phyloP scores from a whole-genome alignment of 2,797 vertebrate genomes.

The Alosa sapidissima region DNA sequence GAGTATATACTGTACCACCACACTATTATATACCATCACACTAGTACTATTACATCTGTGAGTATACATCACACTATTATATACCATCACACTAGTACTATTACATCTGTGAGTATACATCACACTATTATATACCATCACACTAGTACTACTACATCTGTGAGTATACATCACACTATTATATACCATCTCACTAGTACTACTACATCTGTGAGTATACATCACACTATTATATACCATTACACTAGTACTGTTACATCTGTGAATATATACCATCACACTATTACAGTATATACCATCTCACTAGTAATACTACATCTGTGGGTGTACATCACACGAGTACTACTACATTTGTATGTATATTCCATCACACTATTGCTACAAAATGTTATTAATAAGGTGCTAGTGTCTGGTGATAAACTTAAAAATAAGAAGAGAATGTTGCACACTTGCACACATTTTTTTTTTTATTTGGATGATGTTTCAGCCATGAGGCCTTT shows the following conservation, averaged over 20 bases:
- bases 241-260: not conserved
- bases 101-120: too few species aligned
- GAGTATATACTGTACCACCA: not conserved
- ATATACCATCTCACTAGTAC: not conserved
- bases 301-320: too few species aligned
- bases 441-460: too few species aligned
- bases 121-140: not conserved
- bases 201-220: constrained; percentile 54
- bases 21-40: not conserved
- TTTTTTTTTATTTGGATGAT: too few species aligned
- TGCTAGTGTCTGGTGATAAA: too few species aligned
- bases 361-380: too few species aligned
- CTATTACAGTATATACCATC: too few species aligned
- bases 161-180: not conserved
- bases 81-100: not conserved
- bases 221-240: not conserved
- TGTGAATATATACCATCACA: not conserved
- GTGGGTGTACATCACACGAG: not conserved
- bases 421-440: too few species aligned
- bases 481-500: too few species aligned
- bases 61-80: not conserved
- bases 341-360: constrained; percentile 53
- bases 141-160: not conserved
- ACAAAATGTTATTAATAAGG: too few species aligned
- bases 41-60: not conserved